phyloP scores from a whole-genome alignment of 2,888 invertebrate genomes.

The Drosophila kuntzei region DNA sequence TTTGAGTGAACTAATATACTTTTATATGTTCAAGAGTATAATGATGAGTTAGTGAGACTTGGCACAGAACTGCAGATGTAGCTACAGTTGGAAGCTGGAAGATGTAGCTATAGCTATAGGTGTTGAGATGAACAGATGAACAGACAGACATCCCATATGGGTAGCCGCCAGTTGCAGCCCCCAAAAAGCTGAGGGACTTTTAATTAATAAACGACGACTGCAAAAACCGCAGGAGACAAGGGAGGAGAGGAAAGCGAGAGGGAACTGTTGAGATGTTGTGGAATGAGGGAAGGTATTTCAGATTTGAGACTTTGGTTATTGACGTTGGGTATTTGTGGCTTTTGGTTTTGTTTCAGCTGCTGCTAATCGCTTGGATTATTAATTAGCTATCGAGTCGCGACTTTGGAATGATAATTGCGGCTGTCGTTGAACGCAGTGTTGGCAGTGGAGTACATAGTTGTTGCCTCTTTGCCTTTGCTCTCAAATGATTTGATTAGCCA shows the following conservation, averaged over 20 bases:
- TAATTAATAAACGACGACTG: slow-evolving; percentile 69
- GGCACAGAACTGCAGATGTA: slow-evolving; percentile 23
- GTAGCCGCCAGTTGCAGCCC: slow-evolving; percentile 52
- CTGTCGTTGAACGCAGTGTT: slow-evolving; percentile 60
- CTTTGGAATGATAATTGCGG: slow-evolving; percentile 77
- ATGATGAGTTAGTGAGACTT: slow-evolving; percentile 34
- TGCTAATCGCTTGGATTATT: slow-evolving; percentile 76
- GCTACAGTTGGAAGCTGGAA: slow-evolving; percentile 30
- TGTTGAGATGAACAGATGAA: slow-evolving; percentile 67
- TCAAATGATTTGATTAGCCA: slow-evolving; percentile 80
- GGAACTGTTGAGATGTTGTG: neutral
- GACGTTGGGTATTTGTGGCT: slow-evolving; percentile 21
- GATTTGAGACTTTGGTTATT: slow-evolving; percentile 25
- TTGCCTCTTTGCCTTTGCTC: slow-evolving; percentile 27
- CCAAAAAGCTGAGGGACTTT: slow-evolving; percentile 56
- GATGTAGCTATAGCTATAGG: slow-evolving; percentile 42
- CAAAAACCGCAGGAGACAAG: slow-evolving; percentile 32
- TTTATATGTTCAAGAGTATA: slow-evolving; percentile 7
- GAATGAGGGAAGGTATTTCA: slow-evolving; percentile 3
- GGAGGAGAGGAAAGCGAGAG: neutral
- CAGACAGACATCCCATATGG: slow-evolving; percentile 26
- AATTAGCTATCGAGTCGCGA: slow-evolving; percentile 68
- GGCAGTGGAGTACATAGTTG: slow-evolving; percentile 11
- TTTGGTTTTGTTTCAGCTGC: slow-evolving; percentile 26
- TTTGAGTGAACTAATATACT: neutral